Base-by-base conservation (phyloP, 2,797 vertebrate genomes). In the Ctenopoma multispine region DNA sequence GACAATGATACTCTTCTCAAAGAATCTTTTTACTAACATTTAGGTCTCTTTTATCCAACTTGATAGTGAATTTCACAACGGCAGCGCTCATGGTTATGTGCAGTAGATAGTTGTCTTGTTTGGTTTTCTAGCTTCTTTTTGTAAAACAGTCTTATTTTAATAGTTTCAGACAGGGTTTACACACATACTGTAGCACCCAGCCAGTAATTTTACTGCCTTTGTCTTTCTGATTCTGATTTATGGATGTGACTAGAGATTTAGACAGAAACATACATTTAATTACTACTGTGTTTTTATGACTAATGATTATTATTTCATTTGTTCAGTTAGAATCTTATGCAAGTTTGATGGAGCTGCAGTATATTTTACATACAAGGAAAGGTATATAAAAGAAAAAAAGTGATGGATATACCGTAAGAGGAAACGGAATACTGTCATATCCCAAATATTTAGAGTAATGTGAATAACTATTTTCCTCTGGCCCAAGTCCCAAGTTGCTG, bases 1-100 rank as follows among this genome's bases (percentile, higher is more conserved):
- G 3, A n/a, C n/a, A n/a, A 78, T 67, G 47, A 72, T 80, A 55
- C 50, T 43, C 43, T 70, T 70, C 54, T 79, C 59, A 75, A 55
- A 76, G 57, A 23, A 59, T 50, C 54, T 17, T 12, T 49, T 72
- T 23, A 34, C 53, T 72, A 60, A 47, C 58, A 77, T 79, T 67
- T 74, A 70, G 62, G 63, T 69, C 69, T 77, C 63, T 4, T 27
- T 44, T 60, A 50, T 36, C 36, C 47, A 59, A 65, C 46, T 2
- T 53, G 40, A 74, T 34, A 41, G 21, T 47, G 11, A 69, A 65
- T 56, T 29, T 24, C 23, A 29, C 7, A 24, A 24, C 20, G 29
- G 46, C 59, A 66, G 59, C 2, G 21, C 24, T 65, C 4, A 20
- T 41, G 29, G 24, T 38, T 55, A 49, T 38, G 27, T n/a, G 20